These are phyloP conservation scores for Halisarca cf. caerulea DNA, from an alignment of 37 sponge, comb jelly and placozoan species.

Conservation along the genomic window DNA sequence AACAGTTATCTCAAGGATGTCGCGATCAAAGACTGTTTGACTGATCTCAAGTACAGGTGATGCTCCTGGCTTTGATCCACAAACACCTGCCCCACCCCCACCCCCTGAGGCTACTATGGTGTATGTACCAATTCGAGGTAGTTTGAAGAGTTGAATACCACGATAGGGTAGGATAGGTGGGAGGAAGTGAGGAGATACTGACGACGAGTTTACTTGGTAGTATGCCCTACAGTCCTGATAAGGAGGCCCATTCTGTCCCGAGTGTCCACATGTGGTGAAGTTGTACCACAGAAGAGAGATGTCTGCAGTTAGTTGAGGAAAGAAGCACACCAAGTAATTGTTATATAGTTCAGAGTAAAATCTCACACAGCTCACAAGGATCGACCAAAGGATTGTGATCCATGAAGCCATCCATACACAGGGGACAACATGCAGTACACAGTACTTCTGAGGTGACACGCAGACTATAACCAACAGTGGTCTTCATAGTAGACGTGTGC, in stretches of 20 bases:
- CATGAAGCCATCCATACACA: too few relatives aligned
- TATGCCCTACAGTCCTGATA: neutral
- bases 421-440: too few relatives aligned
- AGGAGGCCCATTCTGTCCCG: slow-evolving; percentile 37
- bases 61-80: slow-evolving; percentile 10
- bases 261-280: slow-evolving; percentile 48
- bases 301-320: too few relatives aligned
- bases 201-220: slow-evolving; percentile 13
- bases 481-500: too few relatives aligned
- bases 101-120: slow-evolving; percentile 60
- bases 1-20: slow-evolving; percentile 25
- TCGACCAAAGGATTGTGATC: too few relatives aligned
- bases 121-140: slow-evolving; percentile 52
- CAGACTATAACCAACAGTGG: too few relatives aligned
- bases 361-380: too few relatives aligned
- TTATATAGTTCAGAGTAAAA: too few relatives aligned
- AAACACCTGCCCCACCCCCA: slow-evolving; percentile 58
- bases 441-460: too few relatives aligned
- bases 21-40: neutral
- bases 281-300: too few relatives aligned
- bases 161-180: neutral
- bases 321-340: too few relatives aligned
- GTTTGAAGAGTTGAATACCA: slow-evolving; percentile 45
- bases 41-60: neutral
- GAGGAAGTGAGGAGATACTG: neutral